Percentiles rank a stretch among this genome's conserved stretches.
These are phyloP conservation scores for Sialis lutaria DNA, from an alignment of 2,888 invertebrate species.

Conservation along the genomic window DNA sequence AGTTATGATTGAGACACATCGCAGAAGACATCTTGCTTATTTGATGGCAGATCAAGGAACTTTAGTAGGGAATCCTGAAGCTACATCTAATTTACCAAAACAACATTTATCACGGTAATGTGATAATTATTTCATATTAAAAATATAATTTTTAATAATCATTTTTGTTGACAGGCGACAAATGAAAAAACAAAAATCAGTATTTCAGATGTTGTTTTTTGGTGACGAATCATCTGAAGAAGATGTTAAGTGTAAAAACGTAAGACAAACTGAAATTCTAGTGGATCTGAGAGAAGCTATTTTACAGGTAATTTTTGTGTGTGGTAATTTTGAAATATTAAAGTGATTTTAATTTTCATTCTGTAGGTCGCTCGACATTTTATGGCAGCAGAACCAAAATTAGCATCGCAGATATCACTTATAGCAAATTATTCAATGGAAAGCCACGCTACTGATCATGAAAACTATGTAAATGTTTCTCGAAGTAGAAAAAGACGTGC, in stretches of 20 bases:
- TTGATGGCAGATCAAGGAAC: slow-evolving; percentile 95
- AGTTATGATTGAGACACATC: slow-evolving; percentile 71
- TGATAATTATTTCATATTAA: neutral
- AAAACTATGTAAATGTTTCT: slow-evolving; percentile 86
- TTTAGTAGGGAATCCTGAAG: slow-evolving; percentile 78
- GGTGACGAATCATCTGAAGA: slow-evolving; percentile 64
- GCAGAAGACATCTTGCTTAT: slow-evolving; percentile 83
- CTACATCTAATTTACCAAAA: slow-evolving; percentile 80
- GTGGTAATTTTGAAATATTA: slow-evolving; percentile 2
- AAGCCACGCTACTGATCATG: slow-evolving; percentile 85
- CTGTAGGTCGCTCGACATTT: slow-evolving; percentile 73
- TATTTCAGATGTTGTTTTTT: slow-evolving; percentile 75
- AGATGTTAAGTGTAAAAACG: slow-evolving; percentile 86
- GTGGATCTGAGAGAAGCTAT: slow-evolving; percentile 96
- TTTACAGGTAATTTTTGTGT: slow-evolving; percentile 43
- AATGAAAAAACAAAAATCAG: slow-evolving; percentile 77
- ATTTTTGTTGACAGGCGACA: slow-evolving; percentile 44
- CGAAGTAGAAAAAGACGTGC: slow-evolving; percentile 76
- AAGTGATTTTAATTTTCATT: slow-evolving; percentile 4
- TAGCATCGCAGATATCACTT: slow-evolving; percentile 58
- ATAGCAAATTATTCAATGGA: slow-evolving; percentile 92
- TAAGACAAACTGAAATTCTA: slow-evolving; percentile 92
- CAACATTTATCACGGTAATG: slow-evolving; percentile 61
- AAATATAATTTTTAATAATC: slow-evolving; percentile 1
- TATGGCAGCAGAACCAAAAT: slow-evolving; percentile 77